Conservation (phyloP, 2,888 invertebrate genomes). For the Phasia obesa region DNA sequence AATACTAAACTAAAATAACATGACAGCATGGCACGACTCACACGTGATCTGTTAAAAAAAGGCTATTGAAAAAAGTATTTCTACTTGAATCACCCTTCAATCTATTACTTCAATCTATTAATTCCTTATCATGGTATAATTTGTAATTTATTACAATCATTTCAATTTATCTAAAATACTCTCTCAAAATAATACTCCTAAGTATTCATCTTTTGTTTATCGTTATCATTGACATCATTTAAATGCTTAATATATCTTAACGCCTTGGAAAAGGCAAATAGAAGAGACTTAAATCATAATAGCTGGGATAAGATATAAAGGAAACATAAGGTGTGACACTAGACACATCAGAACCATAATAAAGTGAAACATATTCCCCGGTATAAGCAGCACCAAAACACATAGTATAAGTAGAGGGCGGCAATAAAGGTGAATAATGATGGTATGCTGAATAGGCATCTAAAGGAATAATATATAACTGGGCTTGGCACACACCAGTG, state of each 20-base stretch:
- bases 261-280: conserved; percentile 29
- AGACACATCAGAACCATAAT: too few species aligned
- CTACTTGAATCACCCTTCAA: too few species aligned
- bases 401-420: conserved; percentile 1
- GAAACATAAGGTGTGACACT: too few species aligned
- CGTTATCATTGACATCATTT: neutral
- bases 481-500: conserved; percentile 18
- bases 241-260: conserved; percentile 12
- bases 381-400: conserved; percentile 3
- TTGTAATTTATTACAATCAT: neutral
- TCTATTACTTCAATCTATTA: too few species aligned
- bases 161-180: neutral
- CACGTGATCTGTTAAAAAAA: too few species aligned
- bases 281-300: conserved; percentile 25
- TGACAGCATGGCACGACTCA: too few species aligned
- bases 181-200: neutral
- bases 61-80: too few species aligned
- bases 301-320: too few species aligned
- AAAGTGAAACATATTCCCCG: too few species aligned
- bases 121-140: neutral
- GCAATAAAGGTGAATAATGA: conserved; percentile 27
- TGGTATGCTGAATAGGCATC: conserved; percentile 61
- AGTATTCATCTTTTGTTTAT: neutral
- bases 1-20: too few species aligned
- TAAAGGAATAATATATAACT: conserved; percentile 58